Base-by-base conservation (phyloP, 1,140 invertebrate genomes). In the Drosophila punjabiensis region DNA sequence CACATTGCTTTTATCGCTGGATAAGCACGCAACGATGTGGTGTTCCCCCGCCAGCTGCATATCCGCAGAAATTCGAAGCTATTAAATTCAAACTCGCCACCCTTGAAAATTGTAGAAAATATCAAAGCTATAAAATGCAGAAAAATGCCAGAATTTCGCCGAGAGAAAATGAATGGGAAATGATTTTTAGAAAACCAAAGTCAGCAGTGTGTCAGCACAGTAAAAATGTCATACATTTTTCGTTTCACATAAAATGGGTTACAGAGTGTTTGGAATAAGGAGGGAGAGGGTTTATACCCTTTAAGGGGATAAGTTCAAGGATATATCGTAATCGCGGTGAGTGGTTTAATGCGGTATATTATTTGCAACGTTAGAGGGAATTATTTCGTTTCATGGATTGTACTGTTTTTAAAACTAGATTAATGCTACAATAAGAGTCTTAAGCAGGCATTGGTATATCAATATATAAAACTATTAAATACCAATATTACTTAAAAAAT, bases 61-160 rank as follows among this genome's bases (percentile, higher is more conserved):
- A 47, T 70, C 11, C 47, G 24, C 30, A 18, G 35, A 64, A 50
- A 70, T 50, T 7, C 37, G 63, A 60, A 45, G 62, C 63, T 33
- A 33, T 52, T 67, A 69, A 69, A 53, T 67, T 13, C 16, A 10
- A 35, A 53, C 24, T 30, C 48, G 20, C 20, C 33, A 24, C 24
- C 32, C 32, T 16, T 18, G 18, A 35, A 75, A 82, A 50, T 50
- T 50, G 11, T 48, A 39, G 5, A 18, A 55, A 78, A 80, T 76
- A 69, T 70, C 50, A 67, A 35, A 77, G 65, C 68, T 33, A 87
- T 88, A 81, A 83, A 80, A 67, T 76, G 53, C 66, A 82, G 76
- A 41, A 79, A 47, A 63, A 53, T 74, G 32, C 53, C 32, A 35
- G 11, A 61, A 43, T 64, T 66, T 69, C 33, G 20, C 58, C 28